phyloP scores from a whole-genome alignment of 2,113 vertebrate genomes.

The Willisornis vidua region DNA sequence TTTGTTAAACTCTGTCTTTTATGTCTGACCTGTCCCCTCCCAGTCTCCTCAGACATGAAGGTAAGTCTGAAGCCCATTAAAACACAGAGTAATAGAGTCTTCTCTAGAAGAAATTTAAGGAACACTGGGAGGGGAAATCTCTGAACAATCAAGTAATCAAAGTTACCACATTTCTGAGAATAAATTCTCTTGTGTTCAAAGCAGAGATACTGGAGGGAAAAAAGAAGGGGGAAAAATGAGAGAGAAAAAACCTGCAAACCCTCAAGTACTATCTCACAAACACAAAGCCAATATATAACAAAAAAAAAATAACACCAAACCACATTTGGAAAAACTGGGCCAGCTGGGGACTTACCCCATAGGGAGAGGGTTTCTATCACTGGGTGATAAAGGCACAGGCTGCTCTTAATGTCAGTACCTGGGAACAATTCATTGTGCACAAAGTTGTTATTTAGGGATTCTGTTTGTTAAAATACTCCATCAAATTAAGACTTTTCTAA shows the following conservation, averaged over 20 bases:
- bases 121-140: not conserved
- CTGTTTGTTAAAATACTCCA: slow-evolving; percentile 23
- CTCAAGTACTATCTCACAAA: not conserved
- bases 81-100: not conserved
- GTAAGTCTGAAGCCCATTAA: not conserved
- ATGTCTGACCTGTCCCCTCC: not conserved
- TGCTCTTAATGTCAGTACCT: not conserved
- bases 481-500: slow-evolving; percentile 8
- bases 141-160: not conserved
- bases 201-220: accelerated
- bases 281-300: not conserved
- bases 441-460: not conserved
- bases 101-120: not conserved
- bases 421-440: not conserved
- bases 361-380: not conserved
- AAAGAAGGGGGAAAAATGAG: accelerated
- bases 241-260: accelerated
- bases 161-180: not conserved
- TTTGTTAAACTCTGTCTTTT: not conserved
- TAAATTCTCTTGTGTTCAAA: not conserved
- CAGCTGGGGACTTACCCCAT: not conserved
- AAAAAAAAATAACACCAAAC: not conserved
- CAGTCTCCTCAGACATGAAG: not conserved
- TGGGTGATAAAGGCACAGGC: not conserved
- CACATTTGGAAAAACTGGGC: not conserved